Percentiles rank a stretch among this genome's conserved stretches.
These are phyloP conservation scores for Xanthorhoe spadicearia DNA, from an alignment of 2,888 invertebrate species.

Conservation along the genomic window DNA sequence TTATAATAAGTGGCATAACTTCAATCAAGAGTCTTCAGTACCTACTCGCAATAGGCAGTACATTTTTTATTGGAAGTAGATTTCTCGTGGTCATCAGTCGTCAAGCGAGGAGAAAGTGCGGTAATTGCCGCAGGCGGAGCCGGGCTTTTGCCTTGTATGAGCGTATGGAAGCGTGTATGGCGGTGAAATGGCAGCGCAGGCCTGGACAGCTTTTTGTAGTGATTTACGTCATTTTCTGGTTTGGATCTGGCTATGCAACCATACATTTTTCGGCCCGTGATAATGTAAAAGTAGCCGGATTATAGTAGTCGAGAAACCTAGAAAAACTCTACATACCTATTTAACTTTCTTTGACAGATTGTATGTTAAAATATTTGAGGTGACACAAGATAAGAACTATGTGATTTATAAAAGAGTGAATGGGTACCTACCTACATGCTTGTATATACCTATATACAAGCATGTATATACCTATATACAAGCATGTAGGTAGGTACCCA, in stretches of 20 bases:
- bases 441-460: too few species aligned
- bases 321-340: too few species aligned
- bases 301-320: too few species aligned
- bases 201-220: constrained; percentile 11
- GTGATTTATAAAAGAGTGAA: too few species aligned
- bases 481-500: too few species aligned
- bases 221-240: constrained; percentile 14
- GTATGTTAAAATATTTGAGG: too few species aligned
- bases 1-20: background rate
- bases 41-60: background rate
- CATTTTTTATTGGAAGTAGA: constrained; percentile 17
- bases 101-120: constrained; percentile 41
- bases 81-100: constrained; percentile 32
- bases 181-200: constrained; percentile 20
- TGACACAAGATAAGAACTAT: too few species aligned
- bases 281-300: too few species aligned
- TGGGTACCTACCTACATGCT: too few species aligned
- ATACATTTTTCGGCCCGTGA: background rate
- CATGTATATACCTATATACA: too few species aligned
- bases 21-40: background rate
- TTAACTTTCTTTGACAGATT: too few species aligned
- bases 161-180: constrained; percentile 13
- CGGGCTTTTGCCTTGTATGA: constrained; percentile 36
- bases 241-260: background rate
- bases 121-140: constrained; percentile 41